A percentile compares a stretch with the other conserved stretches of the same genome.
phyloP scores from a whole-genome alignment of 2,888 invertebrate genomes.

The Brachyopa scutellaris region DNA sequence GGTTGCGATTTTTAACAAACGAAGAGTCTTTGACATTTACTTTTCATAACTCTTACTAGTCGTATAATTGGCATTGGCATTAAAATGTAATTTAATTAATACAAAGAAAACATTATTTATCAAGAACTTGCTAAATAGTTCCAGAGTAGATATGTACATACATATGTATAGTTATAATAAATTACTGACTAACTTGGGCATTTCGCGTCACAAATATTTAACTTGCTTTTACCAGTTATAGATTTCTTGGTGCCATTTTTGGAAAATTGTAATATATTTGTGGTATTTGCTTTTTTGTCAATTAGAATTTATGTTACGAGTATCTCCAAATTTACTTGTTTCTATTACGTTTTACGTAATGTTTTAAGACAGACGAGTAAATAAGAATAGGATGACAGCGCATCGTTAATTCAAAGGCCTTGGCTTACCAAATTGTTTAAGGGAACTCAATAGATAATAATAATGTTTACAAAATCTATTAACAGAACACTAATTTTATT shows the following conservation, averaged over 20 bases:
- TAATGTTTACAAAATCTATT: too few species aligned
- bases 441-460: too few species aligned
- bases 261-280: not conserved
- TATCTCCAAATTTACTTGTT: too few species aligned
- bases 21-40: not conserved
- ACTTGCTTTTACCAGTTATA: slow-evolving; percentile 10
- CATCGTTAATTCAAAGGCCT: too few species aligned
- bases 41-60: too few species aligned
- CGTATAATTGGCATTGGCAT: not conserved
- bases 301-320: slow-evolving; percentile 6
- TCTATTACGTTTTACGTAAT: too few species aligned
- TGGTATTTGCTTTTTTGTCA: not conserved
- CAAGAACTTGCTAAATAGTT: not conserved
- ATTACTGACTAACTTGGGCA: not conserved
- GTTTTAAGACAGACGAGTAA: too few species aligned
- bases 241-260: slow-evolving; percentile 6
- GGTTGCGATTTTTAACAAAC: not conserved
- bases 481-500: too few species aligned
- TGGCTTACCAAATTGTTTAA: too few species aligned
- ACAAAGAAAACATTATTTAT: not conserved
- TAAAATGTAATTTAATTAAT: not conserved
- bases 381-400: too few species aligned
- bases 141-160: too few species aligned
- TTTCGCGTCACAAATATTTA: not conserved
- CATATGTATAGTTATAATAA: not conserved